These are phyloP conservation scores for Euzophera pinguis DNA, from an alignment of 2,888 invertebrate species.

Conservation along the genomic window DNA sequence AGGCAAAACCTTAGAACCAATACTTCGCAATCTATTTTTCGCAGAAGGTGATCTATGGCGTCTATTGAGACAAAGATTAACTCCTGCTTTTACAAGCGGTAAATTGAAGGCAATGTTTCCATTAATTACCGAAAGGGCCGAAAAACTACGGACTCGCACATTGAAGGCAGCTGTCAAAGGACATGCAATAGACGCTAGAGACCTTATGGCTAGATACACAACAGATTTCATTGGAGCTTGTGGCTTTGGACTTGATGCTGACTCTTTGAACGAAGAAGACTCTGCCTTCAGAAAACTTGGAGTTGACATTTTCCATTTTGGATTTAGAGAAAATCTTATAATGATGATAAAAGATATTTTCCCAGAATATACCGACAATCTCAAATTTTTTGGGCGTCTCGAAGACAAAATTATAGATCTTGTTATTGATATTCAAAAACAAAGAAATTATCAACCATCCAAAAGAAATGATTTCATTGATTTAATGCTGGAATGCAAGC, in stretches of 20 bases:
- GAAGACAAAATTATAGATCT: conserved; percentile 15
- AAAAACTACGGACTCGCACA: conserved; percentile 20
- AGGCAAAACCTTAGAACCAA: conserved; percentile 32
- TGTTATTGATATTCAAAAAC: conserved; percentile 16
- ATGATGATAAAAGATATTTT: conserved; percentile 15
- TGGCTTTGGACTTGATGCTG: conserved; percentile 37
- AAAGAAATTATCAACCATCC: conserved; percentile 28
- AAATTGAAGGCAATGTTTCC: conserved; percentile 46
- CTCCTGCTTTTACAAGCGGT: conserved; percentile 39
- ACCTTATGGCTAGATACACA: conserved; percentile 39
- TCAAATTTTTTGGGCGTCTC: conserved; percentile 11
- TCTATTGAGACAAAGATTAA: conserved; percentile 23
- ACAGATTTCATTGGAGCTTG: conserved; percentile 38
- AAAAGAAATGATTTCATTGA: conserved; percentile 37
- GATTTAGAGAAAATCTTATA: not conserved
- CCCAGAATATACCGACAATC: conserved; percentile 1
- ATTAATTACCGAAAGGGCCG: conserved; percentile 29
- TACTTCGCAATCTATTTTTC: conserved; percentile 39
- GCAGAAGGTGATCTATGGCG: conserved; percentile 36
- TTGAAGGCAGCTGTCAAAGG: conserved; percentile 12
- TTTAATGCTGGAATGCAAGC: conserved; percentile 30
- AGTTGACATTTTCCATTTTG: conserved; percentile 24
- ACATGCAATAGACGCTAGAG: conserved; percentile 26
- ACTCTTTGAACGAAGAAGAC: conserved; percentile 29
- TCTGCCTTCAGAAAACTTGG: conserved; percentile 32